A percentile compares a stretch with the other conserved stretches of the same genome.
Evolutionary conservation across 2,888 invertebrate species (phyloP).

Genomic region (Toxonevra muliebris): DNA sequence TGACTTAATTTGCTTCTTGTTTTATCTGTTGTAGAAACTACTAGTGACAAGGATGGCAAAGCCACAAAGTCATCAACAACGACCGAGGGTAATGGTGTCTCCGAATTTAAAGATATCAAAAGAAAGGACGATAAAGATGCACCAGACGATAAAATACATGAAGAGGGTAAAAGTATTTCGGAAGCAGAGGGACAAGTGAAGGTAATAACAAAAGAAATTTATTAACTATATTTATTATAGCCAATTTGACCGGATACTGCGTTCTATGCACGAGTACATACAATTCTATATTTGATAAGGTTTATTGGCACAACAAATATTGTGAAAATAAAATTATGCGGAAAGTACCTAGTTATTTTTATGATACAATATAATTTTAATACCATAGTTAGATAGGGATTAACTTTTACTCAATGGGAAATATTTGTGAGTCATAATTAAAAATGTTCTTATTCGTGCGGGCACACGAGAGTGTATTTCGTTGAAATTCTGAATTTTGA

Average conservation of each 20-base stretch:
- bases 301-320: too few relatives aligned
- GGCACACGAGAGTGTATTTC: too few relatives aligned
- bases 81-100: neutral
- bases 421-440: too few relatives aligned
- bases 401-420: too few relatives aligned
- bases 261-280: neutral
- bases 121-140: neutral
- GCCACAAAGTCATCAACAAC: neutral
- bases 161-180: constrained; percentile 39
- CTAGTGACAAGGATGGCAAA: neutral
- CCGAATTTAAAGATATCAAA: neutral
- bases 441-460: too few relatives aligned
- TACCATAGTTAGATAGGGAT: too few relatives aligned
- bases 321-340: too few relatives aligned
- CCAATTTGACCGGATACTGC: neutral
- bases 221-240: neutral
- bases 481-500: too few relatives aligned
- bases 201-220: constrained; percentile 41
- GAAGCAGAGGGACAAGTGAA: constrained; percentile 59
- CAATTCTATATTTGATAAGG: neutral
- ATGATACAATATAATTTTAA: too few relatives aligned
- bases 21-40: neutral
- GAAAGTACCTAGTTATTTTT: too few relatives aligned
- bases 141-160: constrained; percentile 15
- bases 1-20: too few relatives aligned